A percentile compares a stretch with the other conserved stretches of the same genome.
Evolutionary conservation across 2,888 invertebrate species (phyloP).

Genomic region (Mesochorus sp.): DNA sequence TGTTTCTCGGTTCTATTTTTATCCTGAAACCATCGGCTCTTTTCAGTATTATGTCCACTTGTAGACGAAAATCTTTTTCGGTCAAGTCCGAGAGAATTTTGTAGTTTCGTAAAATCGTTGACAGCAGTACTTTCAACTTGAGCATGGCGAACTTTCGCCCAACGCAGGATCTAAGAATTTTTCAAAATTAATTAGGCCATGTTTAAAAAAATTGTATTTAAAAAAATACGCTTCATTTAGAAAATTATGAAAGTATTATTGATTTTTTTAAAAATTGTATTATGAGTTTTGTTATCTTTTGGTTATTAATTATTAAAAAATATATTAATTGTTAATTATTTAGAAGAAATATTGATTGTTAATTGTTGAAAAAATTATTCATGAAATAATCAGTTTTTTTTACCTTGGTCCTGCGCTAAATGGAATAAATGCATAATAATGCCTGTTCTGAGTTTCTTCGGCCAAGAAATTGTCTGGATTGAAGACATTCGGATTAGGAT

Average conservation of each 20-base stretch:
- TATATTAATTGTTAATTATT: too few relatives aligned
- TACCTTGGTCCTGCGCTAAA: constrained; percentile 91
- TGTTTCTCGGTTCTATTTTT: constrained; percentile 87
- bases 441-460: constrained; percentile 89
- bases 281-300: too few relatives aligned
- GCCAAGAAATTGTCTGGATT: constrained; percentile 94
- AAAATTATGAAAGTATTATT: too few relatives aligned
- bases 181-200: background rate
- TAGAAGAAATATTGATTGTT: too few relatives aligned
- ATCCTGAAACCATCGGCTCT: constrained; percentile 90
- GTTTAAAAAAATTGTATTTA: background rate
- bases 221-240: too few relatives aligned
- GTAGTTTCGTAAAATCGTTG: constrained; percentile 89
- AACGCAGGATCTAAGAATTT: constrained; percentile 83
- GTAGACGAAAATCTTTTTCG: constrained; percentile 88
- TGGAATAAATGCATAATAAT: constrained; percentile 91
- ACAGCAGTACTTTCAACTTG: constrained; percentile 90
- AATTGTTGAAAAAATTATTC: too few relatives aligned
- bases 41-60: constrained; percentile 90
- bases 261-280: too few relatives aligned
- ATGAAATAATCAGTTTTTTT: constrained; percentile 56
- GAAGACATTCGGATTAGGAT: constrained; percentile 90
- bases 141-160: constrained; percentile 92
- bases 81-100: constrained; percentile 87
- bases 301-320: background rate